Base-by-base conservation (phyloP, 2,888 invertebrate species). In the Scaeva pyrastri region DNA sequence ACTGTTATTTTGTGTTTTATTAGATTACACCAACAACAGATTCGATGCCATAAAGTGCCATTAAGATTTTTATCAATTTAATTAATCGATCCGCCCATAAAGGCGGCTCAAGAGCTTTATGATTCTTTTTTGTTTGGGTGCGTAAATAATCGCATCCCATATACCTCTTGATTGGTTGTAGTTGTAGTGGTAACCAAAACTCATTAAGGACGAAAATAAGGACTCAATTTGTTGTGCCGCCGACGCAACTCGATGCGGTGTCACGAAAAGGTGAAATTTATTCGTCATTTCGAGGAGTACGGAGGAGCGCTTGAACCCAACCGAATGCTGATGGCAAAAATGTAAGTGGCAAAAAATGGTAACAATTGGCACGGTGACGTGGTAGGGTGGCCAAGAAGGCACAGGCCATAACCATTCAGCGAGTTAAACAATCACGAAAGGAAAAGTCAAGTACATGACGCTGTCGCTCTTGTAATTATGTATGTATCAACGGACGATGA, bases 11-110 rank as follows among this genome's bases (percentile, higher is more conserved):
- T 19, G 36, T 52, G 6, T 14, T 52, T 52, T 26, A 52, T n/a
- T 31, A 31, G 31, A 31, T 31, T 26, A 26, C 52, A 23, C 14
- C 26, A 23, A 41, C n/a, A 19, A 12, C 48, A 14, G 26, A 6
- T n/a, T n/a, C 19, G 16, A 45, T 62, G 39, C 26, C 66, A 62
- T 62, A 41, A 48, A 26, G 23, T n/a, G 21, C 26, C 48, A 71
- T 84, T 64, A 71, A 75, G 79, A 75, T 75, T 75, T 75, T 56
- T 66, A 84, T 84, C 84, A 66, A 79, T 66, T 75, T 84, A 79
- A 84, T 84, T 84, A 84, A 84, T 84, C 79, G 66, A 84, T 79
- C 70, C n/a, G 45, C 55, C 16, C n/a, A 21, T 5, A 26, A 52
- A 21, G 0, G 12, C 12, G 3, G 21, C 41, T 52, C 16, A 11